phyloP scores from a whole-genome alignment of 2,113 vertebrate species.

The Plestiodon gilberti region DNA sequence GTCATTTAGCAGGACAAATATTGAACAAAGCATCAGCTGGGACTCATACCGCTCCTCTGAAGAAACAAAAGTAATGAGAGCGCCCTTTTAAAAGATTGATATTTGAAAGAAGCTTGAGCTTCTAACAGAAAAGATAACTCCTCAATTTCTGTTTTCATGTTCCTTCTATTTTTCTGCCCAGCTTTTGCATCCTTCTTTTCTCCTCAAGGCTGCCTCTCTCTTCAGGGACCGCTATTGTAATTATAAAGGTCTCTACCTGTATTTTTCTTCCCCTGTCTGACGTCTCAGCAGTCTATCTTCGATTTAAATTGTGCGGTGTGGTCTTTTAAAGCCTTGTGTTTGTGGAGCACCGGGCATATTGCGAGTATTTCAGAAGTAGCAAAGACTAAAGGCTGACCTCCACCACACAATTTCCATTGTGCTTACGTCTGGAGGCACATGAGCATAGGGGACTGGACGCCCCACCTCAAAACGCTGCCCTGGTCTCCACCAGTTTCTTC shows the following conservation, averaged over 20 bases:
- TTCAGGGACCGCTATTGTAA: not conserved
- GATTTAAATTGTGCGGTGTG: not conserved
- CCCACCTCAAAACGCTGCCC: too few relatives aligned
- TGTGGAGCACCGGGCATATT: not conserved
- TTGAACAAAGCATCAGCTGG: constrained; percentile 2
- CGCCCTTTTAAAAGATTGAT: constrained; percentile 39
- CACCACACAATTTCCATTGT: too few relatives aligned
- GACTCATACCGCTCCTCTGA: not conserved
- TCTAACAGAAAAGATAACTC: constrained; percentile 26
- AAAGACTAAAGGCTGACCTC: not conserved
- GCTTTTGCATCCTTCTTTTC: not conserved
- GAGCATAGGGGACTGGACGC: too few relatives aligned
- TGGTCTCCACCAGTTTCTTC: too few relatives aligned
- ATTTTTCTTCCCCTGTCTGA: not conserved
- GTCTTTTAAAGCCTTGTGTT: not conserved
- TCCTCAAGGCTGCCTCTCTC: not conserved
- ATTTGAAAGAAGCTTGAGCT: constrained; percentile 50
- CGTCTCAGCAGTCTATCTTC: not conserved
- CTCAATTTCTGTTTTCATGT: not conserved
- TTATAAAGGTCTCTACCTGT: not conserved
- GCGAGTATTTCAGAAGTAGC: not conserved
- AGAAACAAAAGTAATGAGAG: constrained; percentile 31
- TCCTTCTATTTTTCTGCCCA: not conserved
- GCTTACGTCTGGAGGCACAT: too few relatives aligned
- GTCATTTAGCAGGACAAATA: constrained; percentile 13